These are phyloP conservation scores for Neoniphon sammara DNA, from an alignment of 2,797 vertebrate species.

Conservation along the genomic window DNA sequence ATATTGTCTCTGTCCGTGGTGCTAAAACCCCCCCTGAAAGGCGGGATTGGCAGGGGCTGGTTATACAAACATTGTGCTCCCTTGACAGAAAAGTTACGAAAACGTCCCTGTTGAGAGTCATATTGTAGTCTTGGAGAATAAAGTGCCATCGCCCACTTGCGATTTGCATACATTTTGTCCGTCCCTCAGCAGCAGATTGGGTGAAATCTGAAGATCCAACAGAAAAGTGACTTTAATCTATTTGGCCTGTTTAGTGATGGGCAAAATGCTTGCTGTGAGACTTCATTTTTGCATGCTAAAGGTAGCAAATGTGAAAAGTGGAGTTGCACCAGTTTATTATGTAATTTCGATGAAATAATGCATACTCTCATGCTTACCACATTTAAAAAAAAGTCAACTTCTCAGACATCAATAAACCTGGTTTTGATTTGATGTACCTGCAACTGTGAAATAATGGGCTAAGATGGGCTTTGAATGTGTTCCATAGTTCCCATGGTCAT, in stretches of 20 bases:
- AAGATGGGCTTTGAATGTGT: conserved; percentile 12
- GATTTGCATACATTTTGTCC: conserved; percentile 16
- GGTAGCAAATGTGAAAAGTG: neutral
- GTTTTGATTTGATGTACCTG: neutral
- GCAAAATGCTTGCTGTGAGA: conserved; percentile 11
- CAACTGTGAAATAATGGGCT: conserved; percentile 7
- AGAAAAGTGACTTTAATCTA: conserved; percentile 68
- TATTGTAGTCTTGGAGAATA: neutral
- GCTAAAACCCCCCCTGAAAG: conserved; percentile 18
- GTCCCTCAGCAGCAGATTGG: conserved; percentile 14
- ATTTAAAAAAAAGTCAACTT: neutral
- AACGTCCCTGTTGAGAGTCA: neutral
- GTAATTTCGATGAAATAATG: neutral
- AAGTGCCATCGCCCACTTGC: neutral
- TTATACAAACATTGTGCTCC: conserved; percentile 4
- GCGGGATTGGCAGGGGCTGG: neutral
- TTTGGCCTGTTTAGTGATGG: conserved; percentile 41
- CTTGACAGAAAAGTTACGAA: conserved; percentile 51
- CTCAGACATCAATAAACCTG: neutral
- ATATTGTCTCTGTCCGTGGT: conserved; percentile 3
- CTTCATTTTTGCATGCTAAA: neutral
- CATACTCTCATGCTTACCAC: neutral
- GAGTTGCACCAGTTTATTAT: neutral
- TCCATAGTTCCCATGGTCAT: conserved; percentile 16
- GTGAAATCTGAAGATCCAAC: conserved; percentile 23